Base-by-base conservation (phyloP, 2,888 invertebrate genomes). In the Rhagium mordax region DNA sequence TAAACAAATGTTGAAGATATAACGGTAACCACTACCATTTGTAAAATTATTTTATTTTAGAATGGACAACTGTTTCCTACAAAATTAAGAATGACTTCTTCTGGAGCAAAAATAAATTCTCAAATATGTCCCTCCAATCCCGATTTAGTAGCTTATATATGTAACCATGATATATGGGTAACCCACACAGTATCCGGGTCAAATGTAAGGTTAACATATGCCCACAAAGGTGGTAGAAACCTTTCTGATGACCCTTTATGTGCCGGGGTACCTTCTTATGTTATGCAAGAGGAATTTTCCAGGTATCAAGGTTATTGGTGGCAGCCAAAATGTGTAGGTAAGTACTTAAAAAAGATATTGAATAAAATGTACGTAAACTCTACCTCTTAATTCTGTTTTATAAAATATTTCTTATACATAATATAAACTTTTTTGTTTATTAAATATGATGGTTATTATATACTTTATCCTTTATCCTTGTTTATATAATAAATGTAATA, bases 301-400 rank as follows among this genome's bases (percentile, higher is more conserved):
- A 90, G 98, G 41, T 99, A 97, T 87, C 96, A 96, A 71, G 99
- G 98, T 0, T 98, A 96, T 87, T 99, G 99, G 99, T 99, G 99
- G 99, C 96, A 97, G 84, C 96, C 97, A 0, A 90, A 90, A 78
- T 91, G 92, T 59, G 89, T 91, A 76, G 92, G 93, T 93, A 82
- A 72, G 74, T 53, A 16, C 6, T 1, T 41, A 29, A 33, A n/a
- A n/a, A n/a, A n/a, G n/a, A n/a, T n/a, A n/a, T n/a, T n/a, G n/a
- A n/a, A n/a, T n/a, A n/a, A n/a, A n/a, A n/a, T n/a, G n/a, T n/a
- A n/a, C n/a, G n/a, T n/a, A n/a, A n/a, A n/a, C n/a, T n/a, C n/a
- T n/a, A n/a, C n/a, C n/a, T n/a, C n/a, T n/a, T n/a, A n/a, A n/a
- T n/a, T n/a, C n/a, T n/a, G n/a, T n/a, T n/a, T n/a, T n/a, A n/a